Percentiles rank a stretch among this genome's conserved stretches.
These are phyloP conservation scores for Aleadryas rufinucha DNA, from an alignment of 2,113 vertebrate genomes.

Conservation along the genomic window DNA sequence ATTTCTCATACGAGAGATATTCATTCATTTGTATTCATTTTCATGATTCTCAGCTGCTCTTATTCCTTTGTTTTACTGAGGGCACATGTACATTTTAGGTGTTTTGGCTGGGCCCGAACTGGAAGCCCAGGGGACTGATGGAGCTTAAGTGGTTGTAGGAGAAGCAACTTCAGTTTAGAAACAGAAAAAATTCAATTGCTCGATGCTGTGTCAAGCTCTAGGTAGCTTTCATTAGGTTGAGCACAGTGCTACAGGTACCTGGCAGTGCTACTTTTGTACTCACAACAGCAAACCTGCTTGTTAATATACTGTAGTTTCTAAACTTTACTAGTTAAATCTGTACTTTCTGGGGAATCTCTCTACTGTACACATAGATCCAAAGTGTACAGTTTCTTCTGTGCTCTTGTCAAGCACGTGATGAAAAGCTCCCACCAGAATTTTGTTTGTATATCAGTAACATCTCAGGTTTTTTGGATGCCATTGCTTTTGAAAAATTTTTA, in stretches of 20 bases:
- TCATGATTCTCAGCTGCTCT: constrained; percentile 14
- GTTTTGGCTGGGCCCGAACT: neutral
- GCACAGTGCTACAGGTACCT: neutral
- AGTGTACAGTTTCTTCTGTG: neutral
- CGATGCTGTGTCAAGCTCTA: neutral
- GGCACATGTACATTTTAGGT: neutral
- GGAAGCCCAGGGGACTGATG: neutral
- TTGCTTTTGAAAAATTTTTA: neutral
- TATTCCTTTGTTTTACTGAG: neutral
- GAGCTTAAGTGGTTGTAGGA: neutral
- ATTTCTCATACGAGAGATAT: constrained; percentile 19
- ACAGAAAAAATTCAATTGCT: neutral
- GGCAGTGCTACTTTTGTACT: neutral
- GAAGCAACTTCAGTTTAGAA: neutral
- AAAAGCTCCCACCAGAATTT: neutral
- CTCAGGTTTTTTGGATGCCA: rapidly evolving
- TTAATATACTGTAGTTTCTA: neutral
- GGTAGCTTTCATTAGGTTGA: neutral
- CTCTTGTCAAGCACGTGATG: neutral
- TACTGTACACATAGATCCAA: neutral
- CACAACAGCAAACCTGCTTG: neutral
- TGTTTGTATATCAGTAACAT: rapidly evolving
- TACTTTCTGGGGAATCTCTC: neutral
- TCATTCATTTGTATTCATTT: constrained; percentile 39
- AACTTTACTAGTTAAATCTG: neutral